Evolutionary conservation across 2,797 vertebrate species (phyloP).

Genomic region (Zalophus californianus): DNA sequence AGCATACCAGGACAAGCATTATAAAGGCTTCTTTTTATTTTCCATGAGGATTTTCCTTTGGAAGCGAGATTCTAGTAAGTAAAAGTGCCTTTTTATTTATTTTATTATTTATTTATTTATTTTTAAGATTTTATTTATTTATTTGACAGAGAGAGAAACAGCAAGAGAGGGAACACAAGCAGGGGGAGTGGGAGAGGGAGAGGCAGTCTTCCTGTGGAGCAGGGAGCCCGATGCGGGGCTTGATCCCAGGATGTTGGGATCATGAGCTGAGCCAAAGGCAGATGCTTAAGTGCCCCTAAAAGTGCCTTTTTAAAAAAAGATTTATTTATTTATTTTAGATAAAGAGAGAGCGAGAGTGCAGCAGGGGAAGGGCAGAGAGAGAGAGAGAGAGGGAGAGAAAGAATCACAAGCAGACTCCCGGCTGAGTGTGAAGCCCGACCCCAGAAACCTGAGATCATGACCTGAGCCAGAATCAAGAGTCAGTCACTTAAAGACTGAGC

Average conservation of each 20-base stretch:
- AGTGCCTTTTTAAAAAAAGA: not conserved
- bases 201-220: too few species aligned
- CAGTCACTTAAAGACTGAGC: not conserved
- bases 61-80: not conserved
- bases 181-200: too few species aligned
- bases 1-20: not conserved
- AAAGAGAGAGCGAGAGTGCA: not conserved
- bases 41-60: constrained; percentile 25
- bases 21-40: not conserved
- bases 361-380: not conserved
- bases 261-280: too few species aligned
- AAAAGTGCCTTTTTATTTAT: constrained; percentile 15
- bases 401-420: not conserved
- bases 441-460: not conserved
- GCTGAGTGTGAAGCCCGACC: not conserved
- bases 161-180: too few species aligned
- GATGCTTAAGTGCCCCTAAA: too few species aligned
- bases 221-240: too few species aligned
- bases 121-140: too few species aligned
- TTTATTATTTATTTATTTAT: too few species aligned
- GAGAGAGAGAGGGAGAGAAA: not conserved
- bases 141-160: not conserved
- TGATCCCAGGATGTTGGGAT: too few species aligned
- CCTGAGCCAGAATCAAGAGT: not conserved
- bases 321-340: not conserved